A percentile compares a stretch with the other conserved stretches of the same genome.
phyloP scores from a whole-genome alignment of 2,113 vertebrate species.

The Datnioides undecimradiatus region DNA sequence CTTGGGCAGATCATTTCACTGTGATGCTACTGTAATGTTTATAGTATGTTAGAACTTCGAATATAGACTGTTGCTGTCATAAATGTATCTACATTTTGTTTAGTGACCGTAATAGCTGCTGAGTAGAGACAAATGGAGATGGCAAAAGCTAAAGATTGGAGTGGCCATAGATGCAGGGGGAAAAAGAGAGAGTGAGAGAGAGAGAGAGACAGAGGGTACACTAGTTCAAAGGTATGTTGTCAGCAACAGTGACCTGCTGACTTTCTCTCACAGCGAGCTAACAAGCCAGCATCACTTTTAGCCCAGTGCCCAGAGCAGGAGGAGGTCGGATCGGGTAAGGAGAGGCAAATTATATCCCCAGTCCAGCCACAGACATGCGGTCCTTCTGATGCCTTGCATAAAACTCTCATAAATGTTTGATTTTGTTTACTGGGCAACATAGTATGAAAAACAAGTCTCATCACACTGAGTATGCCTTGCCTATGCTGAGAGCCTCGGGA shows the following conservation, averaged over 20 bases:
- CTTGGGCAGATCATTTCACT: slow-evolving; percentile 13
- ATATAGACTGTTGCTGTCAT: neutral
- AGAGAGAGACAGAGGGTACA: neutral
- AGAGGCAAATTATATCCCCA: slow-evolving; percentile 62
- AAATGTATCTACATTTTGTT: slow-evolving; percentile 7
- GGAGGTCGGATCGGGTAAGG: slow-evolving; percentile 35
- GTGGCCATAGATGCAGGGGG: neutral
- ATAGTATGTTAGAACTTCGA: slow-evolving; percentile 13
- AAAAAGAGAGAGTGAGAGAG: neutral
- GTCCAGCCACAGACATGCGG: slow-evolving; percentile 48
- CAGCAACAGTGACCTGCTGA: slow-evolving; percentile 42
- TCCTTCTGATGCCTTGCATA: slow-evolving; percentile 59
- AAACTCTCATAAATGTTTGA: slow-evolving; percentile 76
- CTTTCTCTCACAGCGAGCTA: slow-evolving; percentile 58
- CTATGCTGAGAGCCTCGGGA: slow-evolving; percentile 49
- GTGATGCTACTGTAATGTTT: slow-evolving; percentile 32
- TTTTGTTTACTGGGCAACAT: slow-evolving; percentile 69
- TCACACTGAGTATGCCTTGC: slow-evolving; percentile 33
- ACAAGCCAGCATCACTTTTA: slow-evolving; percentile 52
- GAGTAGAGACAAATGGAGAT: slow-evolving; percentile 8
- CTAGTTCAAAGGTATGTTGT: slow-evolving; percentile 62
- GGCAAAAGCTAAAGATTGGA: slow-evolving; percentile 19
- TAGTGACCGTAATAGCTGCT: neutral
- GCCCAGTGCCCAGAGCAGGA: slow-evolving; percentile 51
- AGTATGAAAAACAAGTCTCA: slow-evolving; percentile 66